Base-by-base conservation (phyloP, 1,140 invertebrate genomes). In the Maniola jurtina region DNA sequence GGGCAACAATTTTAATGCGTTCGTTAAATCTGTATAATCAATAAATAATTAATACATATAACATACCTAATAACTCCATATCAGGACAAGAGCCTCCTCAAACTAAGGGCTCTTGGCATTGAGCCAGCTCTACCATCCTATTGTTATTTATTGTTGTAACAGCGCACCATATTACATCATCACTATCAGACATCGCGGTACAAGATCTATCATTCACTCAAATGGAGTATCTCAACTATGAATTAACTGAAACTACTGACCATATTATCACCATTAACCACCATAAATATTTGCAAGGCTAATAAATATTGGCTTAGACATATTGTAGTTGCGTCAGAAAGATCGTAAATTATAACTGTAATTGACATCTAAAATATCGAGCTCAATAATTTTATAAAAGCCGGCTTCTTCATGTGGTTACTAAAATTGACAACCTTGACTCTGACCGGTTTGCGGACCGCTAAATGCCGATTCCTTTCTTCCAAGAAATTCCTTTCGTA, bases 381-480 rank as follows among this genome's bases (percentile, higher is more conserved):
- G 38, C 38, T 11, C 1, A 40, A 6, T 40, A 9, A 40, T 40
- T n/a, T n/a, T n/a, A n/a, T n/a, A n/a, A 40, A 40, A 40, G 36
- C 36, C 40, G 40, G 40, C 40, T 9, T 45, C 5, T n/a, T 11
- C 42, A 45, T 5, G 42, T n/a, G 42, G 10, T 45, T n/a, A 45
- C 42, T 45, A 45, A 45, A 45, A 45, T 45, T 45, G 42, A 1
- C 42, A 45, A n/a, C 42, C 42, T 45, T 45, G 42, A 45, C 42
- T 45, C 42, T 45, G 42, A 45, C 42, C 9, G 42, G 42, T 45
- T 45, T 45, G 42, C 13, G 42, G 13, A 45, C 42, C 42, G 5
- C 42, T 13, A 45, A 45, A 45, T 13, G 13, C 42, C 42, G 13
- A 45, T 45, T 45, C 13, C 9, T 13, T 45, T 45, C 42, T 45